Base-by-base conservation (phyloP, 1,140 invertebrate genomes). In the Drosophila littoralis region DNA sequence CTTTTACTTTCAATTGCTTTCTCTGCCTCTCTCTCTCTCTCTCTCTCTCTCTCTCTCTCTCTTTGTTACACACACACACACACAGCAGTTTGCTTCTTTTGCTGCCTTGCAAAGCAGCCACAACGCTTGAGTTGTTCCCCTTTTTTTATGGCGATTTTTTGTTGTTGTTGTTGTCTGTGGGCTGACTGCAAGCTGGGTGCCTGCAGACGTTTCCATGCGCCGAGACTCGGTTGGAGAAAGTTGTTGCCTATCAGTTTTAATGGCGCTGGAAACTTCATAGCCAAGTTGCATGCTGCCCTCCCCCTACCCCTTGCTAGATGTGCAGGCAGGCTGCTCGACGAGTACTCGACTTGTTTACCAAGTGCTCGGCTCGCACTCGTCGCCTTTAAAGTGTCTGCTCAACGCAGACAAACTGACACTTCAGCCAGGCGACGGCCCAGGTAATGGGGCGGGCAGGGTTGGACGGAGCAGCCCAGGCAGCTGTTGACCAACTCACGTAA, bases 121-220 rank as follows among this genome's bases (percentile, higher is more conserved):
- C 63, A 66, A 51, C 61, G 57, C 66, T 43, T 59, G 57, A 71
- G 75, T 57, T 72, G 54, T 59, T 45, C 43, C 76, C 75, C 22
- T 72, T 76, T 84, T 75, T 82, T 85, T 70, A 85, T 50, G 1
- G 32, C 10, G 66, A 54, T 33, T 6, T 40, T 12, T 9, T 17
- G 17, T 17, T 17, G 17, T 17, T 17, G 17, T 17, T 17, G 17
- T 12, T 5, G 38, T 40, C n/a, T 40, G 12, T 40, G 38, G n/a
- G 12, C 38, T n/a, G 3, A 4, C n/a, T 40, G 38, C n/a, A n/a
- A 40, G 38, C 7, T 48, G 22, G 46, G 4, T 48, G 46, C 10
- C 5, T 51, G 48, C 45, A 10, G 45, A 48, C 48, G 28, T 51
- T 51, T 22, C 15, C 45, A 22, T 17, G 15, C 45, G 15, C 38